These are phyloP conservation scores for Tapirus terrestris DNA, from an alignment of 2,113 vertebrate genomes.

Conservation along the genomic window DNA sequence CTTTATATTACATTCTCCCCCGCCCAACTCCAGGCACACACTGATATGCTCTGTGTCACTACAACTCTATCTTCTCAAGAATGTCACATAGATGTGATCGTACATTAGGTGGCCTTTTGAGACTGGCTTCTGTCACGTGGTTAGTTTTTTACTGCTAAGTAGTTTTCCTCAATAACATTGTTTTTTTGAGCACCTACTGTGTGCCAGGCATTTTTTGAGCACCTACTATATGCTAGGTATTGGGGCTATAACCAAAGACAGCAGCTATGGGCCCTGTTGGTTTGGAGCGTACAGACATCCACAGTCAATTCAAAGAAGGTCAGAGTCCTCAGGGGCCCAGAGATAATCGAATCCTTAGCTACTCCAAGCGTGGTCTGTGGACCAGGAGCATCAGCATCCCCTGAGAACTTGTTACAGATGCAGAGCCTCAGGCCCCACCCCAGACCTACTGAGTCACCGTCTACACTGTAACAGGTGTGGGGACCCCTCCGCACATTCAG, in stretches of 20 bases:
- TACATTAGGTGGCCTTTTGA: neutral
- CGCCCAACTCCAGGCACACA: neutral
- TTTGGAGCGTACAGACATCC: neutral
- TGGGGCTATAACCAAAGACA: neutral
- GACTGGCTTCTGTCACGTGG: neutral
- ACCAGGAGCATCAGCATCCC: neutral
- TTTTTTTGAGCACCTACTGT: neutral
- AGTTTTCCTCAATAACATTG: neutral
- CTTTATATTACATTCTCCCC: neutral
- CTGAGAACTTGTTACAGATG: neutral
- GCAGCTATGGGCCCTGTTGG: neutral
- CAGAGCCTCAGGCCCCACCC: neutral
- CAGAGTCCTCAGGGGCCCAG: neutral
- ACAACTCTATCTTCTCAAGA: neutral
- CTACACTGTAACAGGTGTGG: neutral
- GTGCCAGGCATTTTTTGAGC: neutral
- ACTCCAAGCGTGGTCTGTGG: neutral
- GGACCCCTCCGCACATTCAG: rapidly evolving
- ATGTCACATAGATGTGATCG: neutral
- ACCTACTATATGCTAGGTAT: neutral
- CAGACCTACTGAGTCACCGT: neutral
- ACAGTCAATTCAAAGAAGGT: neutral
- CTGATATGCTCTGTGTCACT: neutral
- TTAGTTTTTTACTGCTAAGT: neutral
- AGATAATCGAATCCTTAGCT: neutral